A percentile compares a stretch with the other conserved stretches of the same genome.
Evolutionary conservation across 1,140 invertebrate genomes (phyloP).

Genomic region (Asobara japonica): DNA sequence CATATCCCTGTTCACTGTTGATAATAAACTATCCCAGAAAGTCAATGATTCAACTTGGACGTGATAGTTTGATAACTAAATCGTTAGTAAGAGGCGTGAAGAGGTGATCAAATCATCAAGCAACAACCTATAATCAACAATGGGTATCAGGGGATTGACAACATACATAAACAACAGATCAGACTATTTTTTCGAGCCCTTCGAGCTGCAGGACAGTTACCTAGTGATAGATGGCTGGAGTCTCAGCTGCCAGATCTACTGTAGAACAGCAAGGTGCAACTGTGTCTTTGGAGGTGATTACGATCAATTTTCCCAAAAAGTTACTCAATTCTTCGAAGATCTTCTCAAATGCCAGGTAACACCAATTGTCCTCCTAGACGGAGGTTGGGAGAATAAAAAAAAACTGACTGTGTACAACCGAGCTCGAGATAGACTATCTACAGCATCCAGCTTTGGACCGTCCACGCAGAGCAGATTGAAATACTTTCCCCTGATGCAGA

Average conservation of each 20-base stretch:
- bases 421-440: conserved; percentile 71
- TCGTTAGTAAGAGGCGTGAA: background rate
- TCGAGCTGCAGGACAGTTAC: conserved; percentile 74
- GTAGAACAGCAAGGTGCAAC: conserved; percentile 69
- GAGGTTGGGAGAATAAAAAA: conserved; percentile 81
- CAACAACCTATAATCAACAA: too few relatives aligned
- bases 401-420: conserved; percentile 75
- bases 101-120: background rate
- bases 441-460: conserved; percentile 58
- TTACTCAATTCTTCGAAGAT: conserved; percentile 77
- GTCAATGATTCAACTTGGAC: too few relatives aligned
- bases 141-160: conserved; percentile 86
- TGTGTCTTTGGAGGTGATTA: conserved; percentile 89
- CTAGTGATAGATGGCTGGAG: conserved; percentile 87
- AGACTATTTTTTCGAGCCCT: conserved; percentile 71
- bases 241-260: conserved; percentile 79
- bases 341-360: conserved; percentile 78
- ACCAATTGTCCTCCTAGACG: conserved; percentile 86
- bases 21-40: too few relatives aligned
- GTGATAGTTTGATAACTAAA: background rate
- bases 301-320: conserved; percentile 74
- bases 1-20: too few relatives aligned
- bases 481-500: conserved; percentile 77
- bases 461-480: conserved; percentile 61
- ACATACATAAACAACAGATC: conserved; percentile 79